A percentile compares a stretch with the other conserved stretches of the same genome.
phyloP scores from a whole-genome alignment of 2,113 vertebrate genomes.

The Uria lomvia region DNA sequence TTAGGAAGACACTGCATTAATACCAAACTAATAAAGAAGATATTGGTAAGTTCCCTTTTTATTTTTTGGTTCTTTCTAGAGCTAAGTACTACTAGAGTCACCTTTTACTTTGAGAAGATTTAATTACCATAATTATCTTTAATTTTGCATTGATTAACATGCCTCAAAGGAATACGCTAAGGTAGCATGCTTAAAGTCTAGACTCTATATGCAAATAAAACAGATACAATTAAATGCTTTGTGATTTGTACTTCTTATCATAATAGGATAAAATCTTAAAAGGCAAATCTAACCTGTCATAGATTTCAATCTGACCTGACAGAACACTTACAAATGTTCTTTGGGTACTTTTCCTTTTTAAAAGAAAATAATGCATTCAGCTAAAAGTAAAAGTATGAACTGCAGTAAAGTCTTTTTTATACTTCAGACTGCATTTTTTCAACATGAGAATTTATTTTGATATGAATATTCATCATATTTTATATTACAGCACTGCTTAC shows the following conservation, averaged over 20 bases:
- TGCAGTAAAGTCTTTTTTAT: background rate
- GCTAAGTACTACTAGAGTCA: background rate
- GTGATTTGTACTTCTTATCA: background rate
- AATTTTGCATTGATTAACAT: conserved; percentile 28
- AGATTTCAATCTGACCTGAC: background rate
- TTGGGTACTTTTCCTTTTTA: background rate
- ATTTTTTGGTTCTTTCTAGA: background rate
- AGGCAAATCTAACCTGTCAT: background rate
- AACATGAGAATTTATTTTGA: background rate
- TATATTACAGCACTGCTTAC: background rate
- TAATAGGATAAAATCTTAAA: background rate
- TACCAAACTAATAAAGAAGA: background rate
- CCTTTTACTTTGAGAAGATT: conserved; percentile 22
- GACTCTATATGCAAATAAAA: background rate
- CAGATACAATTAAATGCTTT: background rate
- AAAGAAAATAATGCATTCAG: background rate
- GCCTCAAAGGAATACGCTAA: background rate
- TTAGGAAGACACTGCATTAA: background rate
- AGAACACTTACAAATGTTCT: background rate
- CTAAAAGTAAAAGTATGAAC: background rate
- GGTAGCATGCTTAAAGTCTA: background rate
- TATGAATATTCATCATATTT: background rate
- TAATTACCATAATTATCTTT: conserved; percentile 24
- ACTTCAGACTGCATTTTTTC: background rate
- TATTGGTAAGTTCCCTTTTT: background rate